phyloP scores from a whole-genome alignment of 2,888 invertebrate genomes.

The Troides aeacus region DNA sequence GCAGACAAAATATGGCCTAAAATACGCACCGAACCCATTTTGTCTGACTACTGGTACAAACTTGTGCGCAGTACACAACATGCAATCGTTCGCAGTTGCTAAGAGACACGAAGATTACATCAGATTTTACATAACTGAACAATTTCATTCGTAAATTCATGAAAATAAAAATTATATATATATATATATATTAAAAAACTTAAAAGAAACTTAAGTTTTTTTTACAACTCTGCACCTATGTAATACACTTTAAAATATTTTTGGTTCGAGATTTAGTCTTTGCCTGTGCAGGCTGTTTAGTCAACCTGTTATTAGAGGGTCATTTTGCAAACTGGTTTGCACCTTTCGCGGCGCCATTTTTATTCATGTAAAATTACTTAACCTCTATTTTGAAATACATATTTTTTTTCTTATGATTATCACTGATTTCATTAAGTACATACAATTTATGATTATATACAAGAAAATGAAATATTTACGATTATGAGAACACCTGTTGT shows the following conservation, averaged over 20 bases:
- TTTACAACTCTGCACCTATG: no score
- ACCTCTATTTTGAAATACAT: constrained; percentile 16
- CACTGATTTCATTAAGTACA: no score
- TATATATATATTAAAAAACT: no score
- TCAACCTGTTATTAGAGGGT: constrained; percentile 34
- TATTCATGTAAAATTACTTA: constrained; percentile 18
- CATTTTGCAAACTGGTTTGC: constrained; percentile 69
- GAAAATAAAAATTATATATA: neutral
- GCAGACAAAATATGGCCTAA: constrained; percentile 14
- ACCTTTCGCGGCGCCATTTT: constrained; percentile 29
- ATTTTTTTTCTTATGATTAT: no score
- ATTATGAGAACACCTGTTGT: no score
- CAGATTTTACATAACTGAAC: constrained; percentile 16
- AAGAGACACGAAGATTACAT: constrained; percentile 26
- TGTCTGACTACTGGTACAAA: constrained; percentile 18
- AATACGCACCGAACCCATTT: constrained; percentile 17
- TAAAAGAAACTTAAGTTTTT: no score
- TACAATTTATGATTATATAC: no score
- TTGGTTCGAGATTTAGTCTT: neutral
- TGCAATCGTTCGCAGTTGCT: constrained; percentile 22
- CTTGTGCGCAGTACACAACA: constrained; percentile 26
- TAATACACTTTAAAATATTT: no score
- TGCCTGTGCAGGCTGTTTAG: constrained; percentile 36
- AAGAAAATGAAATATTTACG: no score
- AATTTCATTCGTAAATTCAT: constrained; percentile 6